These are phyloP conservation scores for Nerophis ophidion DNA, from an alignment of 2,113 vertebrate species.

Conservation along the genomic window DNA sequence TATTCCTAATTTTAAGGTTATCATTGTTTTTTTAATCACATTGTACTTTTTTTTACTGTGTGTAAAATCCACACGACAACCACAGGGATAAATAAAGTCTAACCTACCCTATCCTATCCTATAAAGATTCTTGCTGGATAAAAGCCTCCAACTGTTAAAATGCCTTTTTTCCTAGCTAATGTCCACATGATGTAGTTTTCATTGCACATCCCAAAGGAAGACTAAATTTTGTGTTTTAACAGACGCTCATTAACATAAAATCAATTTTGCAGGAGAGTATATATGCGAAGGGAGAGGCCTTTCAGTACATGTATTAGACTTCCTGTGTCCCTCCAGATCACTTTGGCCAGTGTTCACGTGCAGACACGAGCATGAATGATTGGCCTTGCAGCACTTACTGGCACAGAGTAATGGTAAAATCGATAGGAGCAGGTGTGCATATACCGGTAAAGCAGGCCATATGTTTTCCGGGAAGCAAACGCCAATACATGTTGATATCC, in stretches of 20 bases:
- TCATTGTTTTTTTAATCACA: too few relatives aligned
- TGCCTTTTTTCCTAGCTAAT: not conserved
- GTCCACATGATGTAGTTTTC: constrained; percentile 6
- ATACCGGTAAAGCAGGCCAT: constrained; percentile 7
- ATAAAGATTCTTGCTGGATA: not conserved
- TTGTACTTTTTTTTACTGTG: not conserved
- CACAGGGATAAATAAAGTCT: too few relatives aligned
- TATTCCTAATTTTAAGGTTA: too few relatives aligned
- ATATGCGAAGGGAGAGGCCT: constrained; percentile 21
- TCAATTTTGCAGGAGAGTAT: constrained; percentile 42
- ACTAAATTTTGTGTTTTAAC: constrained; percentile 28
- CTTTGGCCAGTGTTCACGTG: constrained; percentile 36
- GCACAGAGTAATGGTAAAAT: constrained; percentile 51
- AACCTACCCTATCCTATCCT: too few relatives aligned
- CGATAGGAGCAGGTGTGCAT: constrained; percentile 42
- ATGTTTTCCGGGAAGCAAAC: constrained; percentile 7
- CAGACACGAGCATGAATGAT: constrained; percentile 2
- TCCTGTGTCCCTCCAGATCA: constrained; percentile 46
- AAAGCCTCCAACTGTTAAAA: not conserved
- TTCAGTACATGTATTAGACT: constrained; percentile 50
- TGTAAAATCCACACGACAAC: too few relatives aligned
- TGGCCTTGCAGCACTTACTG: constrained; percentile 53
- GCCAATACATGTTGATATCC: not conserved
- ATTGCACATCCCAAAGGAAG: constrained; percentile 2
- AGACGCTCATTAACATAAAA: constrained; percentile 42